phyloP scores from a whole-genome alignment of 1,140 invertebrate species.

The Pseudomyrmex sp. region DNA sequence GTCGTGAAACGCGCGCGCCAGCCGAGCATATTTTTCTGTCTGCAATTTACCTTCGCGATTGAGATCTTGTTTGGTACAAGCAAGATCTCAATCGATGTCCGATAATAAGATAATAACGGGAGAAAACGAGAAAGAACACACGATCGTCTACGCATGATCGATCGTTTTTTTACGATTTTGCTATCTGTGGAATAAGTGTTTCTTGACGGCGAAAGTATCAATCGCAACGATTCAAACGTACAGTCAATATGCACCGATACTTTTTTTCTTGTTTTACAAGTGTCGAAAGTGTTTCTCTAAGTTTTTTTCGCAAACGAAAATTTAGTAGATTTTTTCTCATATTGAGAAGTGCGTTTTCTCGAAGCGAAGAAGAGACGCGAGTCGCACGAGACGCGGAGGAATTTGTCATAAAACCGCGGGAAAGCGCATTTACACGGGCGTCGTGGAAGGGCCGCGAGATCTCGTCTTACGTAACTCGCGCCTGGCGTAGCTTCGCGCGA shows the following conservation, averaged over 20 bases:
- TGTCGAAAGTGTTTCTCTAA: background rate
- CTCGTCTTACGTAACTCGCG: conserved; percentile 61
- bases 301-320: background rate
- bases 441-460: conserved; percentile 29
- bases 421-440: background rate
- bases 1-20: conserved; percentile 23
- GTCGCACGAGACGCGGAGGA: background rate
- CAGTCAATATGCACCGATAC: conserved; percentile 26
- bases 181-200: conserved; percentile 39
- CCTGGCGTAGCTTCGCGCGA: conserved; percentile 52
- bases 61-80: conserved; percentile 42
- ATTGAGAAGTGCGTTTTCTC: background rate
- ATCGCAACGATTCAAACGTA: conserved; percentile 24
- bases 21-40: conserved; percentile 41
- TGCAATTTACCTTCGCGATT: conserved; percentile 14
- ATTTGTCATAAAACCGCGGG: background rate
- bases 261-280: conserved; percentile 20
- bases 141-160: background rate
- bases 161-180: conserved; percentile 26
- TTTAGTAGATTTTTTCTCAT: background rate
- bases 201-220: conserved; percentile 12
- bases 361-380: too few species aligned
- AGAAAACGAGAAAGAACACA: background rate
- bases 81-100: conserved; percentile 12
- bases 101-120: conserved; percentile 50